These are phyloP conservation scores for Spodoptera exigua DNA, from an alignment of 2,888 invertebrate species.

Conservation along the genomic window DNA sequence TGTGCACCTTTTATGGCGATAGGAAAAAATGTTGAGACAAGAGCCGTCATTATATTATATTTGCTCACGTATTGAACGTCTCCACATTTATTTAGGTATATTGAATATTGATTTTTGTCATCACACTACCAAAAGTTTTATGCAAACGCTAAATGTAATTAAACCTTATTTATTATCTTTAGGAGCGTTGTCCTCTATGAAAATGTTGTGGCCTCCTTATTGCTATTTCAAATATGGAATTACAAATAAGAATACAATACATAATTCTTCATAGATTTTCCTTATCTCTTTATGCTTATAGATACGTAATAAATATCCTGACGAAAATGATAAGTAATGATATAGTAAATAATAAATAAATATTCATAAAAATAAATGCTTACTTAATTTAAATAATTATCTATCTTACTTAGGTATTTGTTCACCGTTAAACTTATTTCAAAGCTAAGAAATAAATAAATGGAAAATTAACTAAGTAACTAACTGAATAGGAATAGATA, in stretches of 20 bases:
- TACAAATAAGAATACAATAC: slow-evolving; percentile 13
- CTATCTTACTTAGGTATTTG: too few species aligned
- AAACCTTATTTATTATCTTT: slow-evolving; percentile 44
- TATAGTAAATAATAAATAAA: not conserved
- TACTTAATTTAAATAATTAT: too few species aligned
- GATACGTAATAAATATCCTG: not conserved
- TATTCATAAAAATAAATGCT: too few species aligned
- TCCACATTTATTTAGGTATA: slow-evolving; percentile 74
- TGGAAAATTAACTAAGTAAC: too few species aligned
- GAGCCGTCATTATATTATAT: slow-evolving; percentile 66
- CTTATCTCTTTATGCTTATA: not conserved
- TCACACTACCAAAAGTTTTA: slow-evolving; percentile 76
- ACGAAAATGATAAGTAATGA: not conserved
- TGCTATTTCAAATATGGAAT: slow-evolving; percentile 29
- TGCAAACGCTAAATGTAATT: slow-evolving; percentile 72
- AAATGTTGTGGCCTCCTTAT: slow-evolving; percentile 24
- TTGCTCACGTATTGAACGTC: slow-evolving; percentile 71
- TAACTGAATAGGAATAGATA: too few species aligned
- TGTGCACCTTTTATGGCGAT: slow-evolving; percentile 74
- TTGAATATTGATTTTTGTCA: slow-evolving; percentile 84
- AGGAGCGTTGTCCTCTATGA: slow-evolving; percentile 57
- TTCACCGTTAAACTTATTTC: too few species aligned
- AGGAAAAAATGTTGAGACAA: slow-evolving; percentile 61
- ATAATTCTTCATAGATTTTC: not conserved
- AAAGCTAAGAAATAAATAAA: too few species aligned